Conservation (phyloP, 2,888 invertebrate genomes). For the Plebejus anna region DNA sequence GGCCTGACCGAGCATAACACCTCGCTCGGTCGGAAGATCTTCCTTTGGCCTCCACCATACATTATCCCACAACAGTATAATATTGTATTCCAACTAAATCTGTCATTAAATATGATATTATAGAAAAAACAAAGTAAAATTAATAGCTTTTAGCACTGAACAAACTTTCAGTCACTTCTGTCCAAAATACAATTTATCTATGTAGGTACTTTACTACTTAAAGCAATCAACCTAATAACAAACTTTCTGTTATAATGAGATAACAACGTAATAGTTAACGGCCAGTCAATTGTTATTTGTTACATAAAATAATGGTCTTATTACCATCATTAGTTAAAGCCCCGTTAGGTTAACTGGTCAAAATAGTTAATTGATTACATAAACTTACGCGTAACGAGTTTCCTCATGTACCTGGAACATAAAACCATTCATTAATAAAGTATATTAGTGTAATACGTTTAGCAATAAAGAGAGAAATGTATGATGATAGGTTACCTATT, state of each 20-base stretch:
- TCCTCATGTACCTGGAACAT: slow-evolving; percentile 21
- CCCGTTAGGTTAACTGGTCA: slow-evolving; percentile 15
- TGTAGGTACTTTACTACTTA: not conserved
- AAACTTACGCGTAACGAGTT: slow-evolving; percentile 16
- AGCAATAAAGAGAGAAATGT: not conserved
- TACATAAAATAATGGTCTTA: slow-evolving; percentile 12
- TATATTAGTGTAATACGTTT: not conserved
- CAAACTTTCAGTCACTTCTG: not conserved
- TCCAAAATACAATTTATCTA: not conserved
- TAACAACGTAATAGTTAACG: not conserved
- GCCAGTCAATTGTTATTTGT: slow-evolving; percentile 6
- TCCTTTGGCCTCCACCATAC: no score
- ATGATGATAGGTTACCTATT: not conserved
- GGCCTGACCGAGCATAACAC: no score
- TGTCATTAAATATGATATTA: no score
- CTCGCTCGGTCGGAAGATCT: no score
- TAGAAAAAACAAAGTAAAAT: no score
- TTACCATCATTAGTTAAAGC: not conserved
- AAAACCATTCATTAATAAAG: not conserved
- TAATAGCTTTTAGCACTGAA: no score
- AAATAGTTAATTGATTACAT: slow-evolving; percentile 17
- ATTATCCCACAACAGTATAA: no score
- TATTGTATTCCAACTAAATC: no score
- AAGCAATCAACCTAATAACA: not conserved
- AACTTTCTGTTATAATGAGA: slow-evolving; percentile 6